Evolutionary conservation across 2,113 vertebrate genomes (phyloP).

Genomic region (Muntiacus muntjak): DNA sequence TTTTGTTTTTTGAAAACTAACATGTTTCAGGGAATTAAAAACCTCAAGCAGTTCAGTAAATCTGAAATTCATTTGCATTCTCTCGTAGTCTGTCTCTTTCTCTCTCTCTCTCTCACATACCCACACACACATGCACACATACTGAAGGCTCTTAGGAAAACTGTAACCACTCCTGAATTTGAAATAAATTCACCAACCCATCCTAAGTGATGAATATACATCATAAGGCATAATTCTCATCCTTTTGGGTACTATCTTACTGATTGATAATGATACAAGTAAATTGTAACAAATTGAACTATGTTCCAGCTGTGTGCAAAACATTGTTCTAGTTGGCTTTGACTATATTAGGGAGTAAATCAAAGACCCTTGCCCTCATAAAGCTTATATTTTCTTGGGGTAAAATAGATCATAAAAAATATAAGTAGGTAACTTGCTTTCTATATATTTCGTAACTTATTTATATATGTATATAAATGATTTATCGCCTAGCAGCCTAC

Average conservation of each 20-base stretch:
- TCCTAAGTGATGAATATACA: neutral
- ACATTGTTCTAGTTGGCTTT: neutral
- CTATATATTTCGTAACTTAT: neutral
- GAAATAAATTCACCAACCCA: neutral
- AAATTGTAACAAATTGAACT: neutral
- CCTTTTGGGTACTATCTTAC: neutral
- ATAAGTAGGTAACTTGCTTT: neutral
- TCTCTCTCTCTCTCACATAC: neutral
- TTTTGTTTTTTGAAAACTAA: neutral
- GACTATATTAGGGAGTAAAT: neutral
- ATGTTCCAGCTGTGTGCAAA: neutral
- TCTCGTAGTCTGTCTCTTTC: fast-evolving
- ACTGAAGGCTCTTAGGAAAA: neutral
- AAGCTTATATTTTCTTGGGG: neutral
- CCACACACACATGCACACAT: neutral
- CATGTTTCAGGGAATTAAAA: neutral
- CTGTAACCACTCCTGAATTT: neutral
- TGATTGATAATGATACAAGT: neutral
- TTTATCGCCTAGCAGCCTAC: neutral
- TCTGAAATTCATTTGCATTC: neutral
- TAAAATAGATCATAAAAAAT: neutral
- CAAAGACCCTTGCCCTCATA: neutral
- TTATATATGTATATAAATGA: neutral
- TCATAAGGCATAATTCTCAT: neutral
- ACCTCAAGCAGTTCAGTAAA: neutral